Conservation (phyloP, 1,140 invertebrate genomes). For the Pseudomyrmex gracilis region DNA sequence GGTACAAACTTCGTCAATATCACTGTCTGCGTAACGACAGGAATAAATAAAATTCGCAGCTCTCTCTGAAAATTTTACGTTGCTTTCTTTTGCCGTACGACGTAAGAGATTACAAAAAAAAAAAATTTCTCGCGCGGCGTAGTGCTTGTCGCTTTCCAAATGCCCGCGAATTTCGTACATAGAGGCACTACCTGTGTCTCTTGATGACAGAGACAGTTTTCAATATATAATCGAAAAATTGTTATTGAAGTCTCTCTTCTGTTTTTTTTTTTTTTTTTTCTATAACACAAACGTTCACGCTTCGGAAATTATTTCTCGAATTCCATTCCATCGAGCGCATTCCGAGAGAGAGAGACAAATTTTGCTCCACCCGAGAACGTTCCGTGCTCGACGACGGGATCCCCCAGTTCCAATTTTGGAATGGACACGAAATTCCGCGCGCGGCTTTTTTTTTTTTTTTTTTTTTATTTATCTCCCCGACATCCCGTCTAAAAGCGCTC, state of each 20-base stretch:
- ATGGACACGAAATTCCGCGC: conserved; percentile 54
- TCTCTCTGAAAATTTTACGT: too few species aligned
- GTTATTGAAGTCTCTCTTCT: neutral
- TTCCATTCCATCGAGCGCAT: conserved; percentile 10
- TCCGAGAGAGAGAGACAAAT: conserved; percentile 5
- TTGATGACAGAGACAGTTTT: neutral
- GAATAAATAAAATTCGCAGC: neutral
- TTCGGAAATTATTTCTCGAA: conserved; percentile 3
- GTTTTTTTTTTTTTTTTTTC: neutral
- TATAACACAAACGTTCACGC: neutral
- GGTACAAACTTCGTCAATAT: conserved; percentile 55
- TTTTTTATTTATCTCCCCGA: conserved; percentile 40
- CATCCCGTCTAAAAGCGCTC: conserved; percentile 50
- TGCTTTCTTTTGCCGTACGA: too few species aligned
- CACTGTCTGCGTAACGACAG: conserved; percentile 9
- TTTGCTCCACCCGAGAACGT: neutral
- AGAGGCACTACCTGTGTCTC: too few species aligned
- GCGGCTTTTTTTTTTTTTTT: conserved; percentile 21
- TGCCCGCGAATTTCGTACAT: too few species aligned
- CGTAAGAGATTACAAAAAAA: too few species aligned
- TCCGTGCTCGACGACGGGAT: neutral
- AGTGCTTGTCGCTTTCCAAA: too few species aligned
- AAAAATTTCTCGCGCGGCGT: too few species aligned
- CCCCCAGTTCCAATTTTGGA: conserved; percentile 66
- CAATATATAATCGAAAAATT: neutral